Evolutionary conservation across 2,797 vertebrate genomes (phyloP).

Genomic region (Helicolenus hilgendorfi): DNA sequence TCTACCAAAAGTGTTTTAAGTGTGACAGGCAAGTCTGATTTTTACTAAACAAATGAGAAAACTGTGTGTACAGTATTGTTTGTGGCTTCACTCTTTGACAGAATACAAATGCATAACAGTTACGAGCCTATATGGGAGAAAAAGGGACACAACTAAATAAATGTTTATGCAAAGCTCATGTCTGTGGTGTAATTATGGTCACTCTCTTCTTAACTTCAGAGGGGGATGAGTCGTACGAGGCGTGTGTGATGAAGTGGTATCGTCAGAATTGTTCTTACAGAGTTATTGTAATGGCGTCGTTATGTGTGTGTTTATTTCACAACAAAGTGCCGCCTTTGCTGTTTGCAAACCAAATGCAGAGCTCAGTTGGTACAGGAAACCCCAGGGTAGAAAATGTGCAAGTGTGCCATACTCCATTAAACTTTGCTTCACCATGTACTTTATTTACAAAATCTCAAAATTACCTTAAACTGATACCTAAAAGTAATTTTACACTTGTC

Average conservation of each 20-base stretch:
- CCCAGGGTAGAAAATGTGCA: no score
- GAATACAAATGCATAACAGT: conserved; percentile 45
- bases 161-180: conserved; percentile 77
- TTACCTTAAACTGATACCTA: neutral
- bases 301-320: conserved; percentile 29
- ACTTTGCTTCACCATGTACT: neutral
- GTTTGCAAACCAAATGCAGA: neutral
- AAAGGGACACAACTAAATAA: conserved; percentile 73
- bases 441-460: neutral
- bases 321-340: conserved; percentile 17
- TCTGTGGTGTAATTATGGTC: conserved; percentile 60
- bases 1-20: conserved; percentile 65
- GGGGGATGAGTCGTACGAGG: neutral
- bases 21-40: conserved; percentile 45
- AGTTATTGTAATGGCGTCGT: conserved; percentile 37
- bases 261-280: conserved; percentile 33
- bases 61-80: conserved; percentile 63
- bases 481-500: no score
- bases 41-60: conserved; percentile 52
- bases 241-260: conserved; percentile 29
- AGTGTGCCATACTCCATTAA: conserved; percentile 40
- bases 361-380: no score
- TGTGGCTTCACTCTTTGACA: conserved; percentile 38
- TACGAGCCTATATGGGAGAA: conserved; percentile 52
- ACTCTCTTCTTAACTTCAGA: conserved; percentile 29